Conservation (phyloP, 2,113 vertebrate genomes). For the Brachypteracias leptosomus region DNA sequence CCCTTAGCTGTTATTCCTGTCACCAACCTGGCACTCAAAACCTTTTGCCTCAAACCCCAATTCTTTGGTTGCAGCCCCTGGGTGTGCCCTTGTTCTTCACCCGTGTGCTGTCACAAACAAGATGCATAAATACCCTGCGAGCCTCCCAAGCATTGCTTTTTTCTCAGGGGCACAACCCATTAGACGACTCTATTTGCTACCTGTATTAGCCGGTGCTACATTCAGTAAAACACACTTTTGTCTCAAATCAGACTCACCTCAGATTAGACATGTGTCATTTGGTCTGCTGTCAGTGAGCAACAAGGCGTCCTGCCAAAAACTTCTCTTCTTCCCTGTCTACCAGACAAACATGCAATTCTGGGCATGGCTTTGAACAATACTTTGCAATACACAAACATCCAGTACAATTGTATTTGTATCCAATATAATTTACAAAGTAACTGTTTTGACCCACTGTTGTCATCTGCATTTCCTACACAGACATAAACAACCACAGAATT, state of each 20-base stretch:
- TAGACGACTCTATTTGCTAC: neutral
- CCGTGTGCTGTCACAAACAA: neutral
- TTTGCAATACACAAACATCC: rapidly evolving
- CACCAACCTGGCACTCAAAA: neutral
- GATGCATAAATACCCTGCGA: neutral
- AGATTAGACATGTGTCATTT: neutral
- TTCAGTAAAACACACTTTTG: neutral
- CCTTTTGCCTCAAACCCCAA: neutral
- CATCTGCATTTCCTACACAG: neutral
- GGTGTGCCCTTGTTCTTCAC: neutral
- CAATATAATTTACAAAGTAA: neutral
- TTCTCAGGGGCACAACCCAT: neutral
- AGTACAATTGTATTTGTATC: neutral
- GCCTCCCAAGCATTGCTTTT: neutral
- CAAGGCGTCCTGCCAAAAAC: neutral
- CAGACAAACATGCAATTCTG: neutral
- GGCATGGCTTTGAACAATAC: neutral
- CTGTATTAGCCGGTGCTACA: neutral
- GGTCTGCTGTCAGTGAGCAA: neutral
- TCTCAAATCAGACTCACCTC: neutral
- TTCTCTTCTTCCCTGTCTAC: neutral
- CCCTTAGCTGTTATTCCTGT: neutral
- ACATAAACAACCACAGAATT: neutral
- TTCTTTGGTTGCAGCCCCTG: neutral
- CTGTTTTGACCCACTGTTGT: neutral